A percentile compares a stretch with the other conserved stretches of the same genome.
Evolutionary conservation across 2,113 vertebrate species (phyloP).

Genomic region (Sula dactylatra): DNA sequence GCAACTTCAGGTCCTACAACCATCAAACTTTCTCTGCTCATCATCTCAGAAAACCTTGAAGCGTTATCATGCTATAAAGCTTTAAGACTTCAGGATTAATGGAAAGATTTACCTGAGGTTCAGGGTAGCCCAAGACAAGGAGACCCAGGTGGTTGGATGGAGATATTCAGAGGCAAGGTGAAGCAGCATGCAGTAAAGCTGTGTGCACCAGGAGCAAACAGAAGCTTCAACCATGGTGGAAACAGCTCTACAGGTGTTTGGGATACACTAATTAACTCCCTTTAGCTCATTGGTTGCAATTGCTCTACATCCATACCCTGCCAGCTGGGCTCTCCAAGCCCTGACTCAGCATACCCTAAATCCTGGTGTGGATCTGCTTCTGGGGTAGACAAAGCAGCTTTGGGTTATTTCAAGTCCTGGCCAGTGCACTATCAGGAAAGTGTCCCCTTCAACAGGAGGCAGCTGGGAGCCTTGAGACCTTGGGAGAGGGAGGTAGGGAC

Average conservation of each 20-base stretch:
- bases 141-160: accelerated
- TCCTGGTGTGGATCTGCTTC: neutral
- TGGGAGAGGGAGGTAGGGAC: neutral
- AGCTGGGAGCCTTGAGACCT: neutral
- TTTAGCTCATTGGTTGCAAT: neutral
- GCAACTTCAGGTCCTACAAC: neutral
- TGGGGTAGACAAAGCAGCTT: neutral
- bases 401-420: neutral
- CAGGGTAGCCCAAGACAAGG: neutral
- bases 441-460: neutral
- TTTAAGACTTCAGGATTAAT: neutral
- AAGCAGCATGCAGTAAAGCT: accelerated
- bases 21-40: neutral
- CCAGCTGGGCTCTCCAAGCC: neutral
- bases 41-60: neutral
- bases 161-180: neutral
- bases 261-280: neutral
- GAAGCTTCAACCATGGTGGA: accelerated
- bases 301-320: neutral
- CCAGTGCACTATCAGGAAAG: neutral
- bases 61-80: accelerated
- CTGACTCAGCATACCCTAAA: neutral
- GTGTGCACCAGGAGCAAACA: accelerated
- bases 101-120: neutral
- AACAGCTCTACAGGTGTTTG: neutral